These are phyloP conservation scores for Ornithorhynchus anatinus DNA, from an alignment of 2,113 vertebrate genomes.

Conservation along the genomic window DNA sequence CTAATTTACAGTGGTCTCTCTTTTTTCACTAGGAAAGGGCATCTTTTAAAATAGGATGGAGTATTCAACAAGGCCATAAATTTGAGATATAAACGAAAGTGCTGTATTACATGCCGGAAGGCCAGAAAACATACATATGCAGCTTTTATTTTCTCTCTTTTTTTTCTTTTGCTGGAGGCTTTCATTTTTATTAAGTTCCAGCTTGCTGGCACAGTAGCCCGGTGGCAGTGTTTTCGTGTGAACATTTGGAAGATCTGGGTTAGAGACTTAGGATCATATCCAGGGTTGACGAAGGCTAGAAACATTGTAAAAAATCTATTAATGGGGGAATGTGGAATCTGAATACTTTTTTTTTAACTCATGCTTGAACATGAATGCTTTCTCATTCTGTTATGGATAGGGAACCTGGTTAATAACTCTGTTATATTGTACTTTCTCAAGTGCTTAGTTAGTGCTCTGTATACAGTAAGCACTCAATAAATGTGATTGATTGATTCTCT, in stretches of 20 bases:
- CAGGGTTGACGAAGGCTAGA: conserved; percentile 29
- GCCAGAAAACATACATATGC: not conserved
- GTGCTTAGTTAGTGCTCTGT: no score
- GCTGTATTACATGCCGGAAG: not conserved
- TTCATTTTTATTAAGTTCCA: conserved; percentile 24
- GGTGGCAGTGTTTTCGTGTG: not conserved
- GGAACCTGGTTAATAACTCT: no score
- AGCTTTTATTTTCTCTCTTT: conserved; percentile 1
- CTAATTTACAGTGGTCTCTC: not conserved
- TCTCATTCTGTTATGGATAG: no score
- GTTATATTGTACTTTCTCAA: no score
- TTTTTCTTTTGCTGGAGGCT: conserved; percentile 10
- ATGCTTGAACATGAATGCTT: no score
- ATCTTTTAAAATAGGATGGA: not conserved
- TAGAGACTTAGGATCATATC: conserved; percentile 17
- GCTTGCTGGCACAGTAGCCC: not conserved
- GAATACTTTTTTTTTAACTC: no score
- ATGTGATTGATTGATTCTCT: no score
- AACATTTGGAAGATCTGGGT: not conserved
- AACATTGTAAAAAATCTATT: not conserved
- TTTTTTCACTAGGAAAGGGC: not conserved
- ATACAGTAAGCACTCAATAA: no score
- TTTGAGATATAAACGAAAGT: not conserved
- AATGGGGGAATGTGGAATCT: no score
- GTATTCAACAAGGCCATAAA: not conserved